These are phyloP conservation scores for Laterallus jamaicensis DNA, from an alignment of 2,113 vertebrate genomes.

Conservation along the genomic window DNA sequence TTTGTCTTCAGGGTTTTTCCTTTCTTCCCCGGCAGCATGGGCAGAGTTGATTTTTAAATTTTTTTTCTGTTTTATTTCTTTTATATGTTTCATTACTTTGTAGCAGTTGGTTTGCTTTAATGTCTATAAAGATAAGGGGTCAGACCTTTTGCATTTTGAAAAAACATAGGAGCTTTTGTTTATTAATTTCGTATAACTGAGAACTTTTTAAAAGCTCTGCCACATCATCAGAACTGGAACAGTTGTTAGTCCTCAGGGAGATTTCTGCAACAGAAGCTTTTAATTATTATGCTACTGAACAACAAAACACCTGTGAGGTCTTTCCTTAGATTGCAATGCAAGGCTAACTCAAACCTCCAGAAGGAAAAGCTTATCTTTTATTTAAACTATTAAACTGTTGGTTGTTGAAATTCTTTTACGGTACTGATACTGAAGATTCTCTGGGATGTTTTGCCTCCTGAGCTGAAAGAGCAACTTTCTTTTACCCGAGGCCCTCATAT, in stretches of 20 bases:
- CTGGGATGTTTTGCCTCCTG: neutral
- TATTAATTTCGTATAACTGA: neutral
- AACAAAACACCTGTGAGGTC: neutral
- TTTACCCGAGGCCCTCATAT: neutral
- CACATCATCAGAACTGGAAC: neutral
- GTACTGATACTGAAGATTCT: neutral
- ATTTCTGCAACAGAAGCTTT: neutral
- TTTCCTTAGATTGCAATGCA: neutral
- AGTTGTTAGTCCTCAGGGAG: neutral
- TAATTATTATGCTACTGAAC: neutral
- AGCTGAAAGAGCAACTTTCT: neutral
- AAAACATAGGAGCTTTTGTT: neutral
- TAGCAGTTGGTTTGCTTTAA: neutral
- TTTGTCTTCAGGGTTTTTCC: neutral
- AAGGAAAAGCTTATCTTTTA: neutral
- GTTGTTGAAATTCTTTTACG: neutral
- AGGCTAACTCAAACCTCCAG: neutral
- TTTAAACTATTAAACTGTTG: neutral
- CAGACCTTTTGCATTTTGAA: neutral
- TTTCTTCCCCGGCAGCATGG: neutral
- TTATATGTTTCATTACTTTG: neutral
- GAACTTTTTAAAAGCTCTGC: neutral
- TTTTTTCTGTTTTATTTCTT: neutral
- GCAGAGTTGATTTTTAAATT: neutral
- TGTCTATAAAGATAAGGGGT: neutral